A percentile compares a stretch with the other conserved stretches of the same genome.
Evolutionary conservation across 2,888 invertebrate genomes (phyloP).

Genomic region (Aspidiotus rigidus): DNA sequence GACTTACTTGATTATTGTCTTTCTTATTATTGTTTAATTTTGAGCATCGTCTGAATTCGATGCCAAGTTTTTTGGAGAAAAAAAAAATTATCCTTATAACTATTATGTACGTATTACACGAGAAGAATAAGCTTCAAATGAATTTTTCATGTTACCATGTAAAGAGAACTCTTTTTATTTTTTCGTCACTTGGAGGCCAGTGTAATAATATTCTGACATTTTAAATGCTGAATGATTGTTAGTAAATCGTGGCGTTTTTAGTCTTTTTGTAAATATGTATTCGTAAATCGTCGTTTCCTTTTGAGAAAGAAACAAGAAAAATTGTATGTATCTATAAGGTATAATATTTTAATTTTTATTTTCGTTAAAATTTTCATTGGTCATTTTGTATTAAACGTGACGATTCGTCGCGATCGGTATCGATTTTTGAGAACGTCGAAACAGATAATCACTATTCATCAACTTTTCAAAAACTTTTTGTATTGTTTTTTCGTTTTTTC

Average conservation of each 20-base stretch:
- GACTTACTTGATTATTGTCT: background rate
- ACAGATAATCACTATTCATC: too few relatives aligned
- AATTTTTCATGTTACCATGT: background rate
- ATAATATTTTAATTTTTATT: too few relatives aligned
- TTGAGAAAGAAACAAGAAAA: too few relatives aligned
- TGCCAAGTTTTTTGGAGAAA: background rate
- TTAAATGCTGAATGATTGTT: too few relatives aligned
- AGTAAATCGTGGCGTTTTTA: background rate
- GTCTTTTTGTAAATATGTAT: background rate
- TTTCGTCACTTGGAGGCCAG: background rate
- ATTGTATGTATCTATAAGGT: too few relatives aligned
- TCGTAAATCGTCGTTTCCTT: too few relatives aligned
- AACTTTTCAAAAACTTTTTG: background rate
- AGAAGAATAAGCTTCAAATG: background rate
- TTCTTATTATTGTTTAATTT: constrained; percentile 1
- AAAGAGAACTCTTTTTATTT: background rate
- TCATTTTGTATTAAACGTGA: too few relatives aligned
- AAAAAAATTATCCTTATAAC: background rate
- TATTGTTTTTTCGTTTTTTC: background rate
- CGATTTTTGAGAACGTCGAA: too few relatives aligned
- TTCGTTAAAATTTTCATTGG: too few relatives aligned
- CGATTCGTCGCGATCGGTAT: too few relatives aligned
- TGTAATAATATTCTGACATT: too few relatives aligned
- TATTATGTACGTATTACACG: background rate
- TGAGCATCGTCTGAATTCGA: background rate